Evolutionary conservation across 2,888 invertebrate species (phyloP).

Genomic region (Acleris holmiana): DNA sequence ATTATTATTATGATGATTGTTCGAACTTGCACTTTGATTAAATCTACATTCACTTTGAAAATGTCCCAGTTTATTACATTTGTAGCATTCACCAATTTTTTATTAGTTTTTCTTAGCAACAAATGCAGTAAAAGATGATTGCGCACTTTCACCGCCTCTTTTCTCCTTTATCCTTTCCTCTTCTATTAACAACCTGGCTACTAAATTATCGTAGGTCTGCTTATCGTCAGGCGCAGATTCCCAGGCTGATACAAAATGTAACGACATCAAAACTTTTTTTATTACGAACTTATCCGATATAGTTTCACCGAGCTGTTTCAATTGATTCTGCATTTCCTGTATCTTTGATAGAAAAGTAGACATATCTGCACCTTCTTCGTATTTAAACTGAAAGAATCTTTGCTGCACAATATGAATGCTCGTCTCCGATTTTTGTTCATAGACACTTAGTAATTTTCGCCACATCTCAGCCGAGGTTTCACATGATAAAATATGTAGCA

Average conservation of each 20-base stretch:
- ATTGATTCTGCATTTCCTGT: slow-evolving; percentile 44
- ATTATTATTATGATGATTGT: slow-evolving; percentile 1
- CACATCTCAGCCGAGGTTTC: slow-evolving; percentile 48
- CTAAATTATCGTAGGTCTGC: too few species aligned
- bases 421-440: slow-evolving; percentile 49
- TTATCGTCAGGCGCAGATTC: too few species aligned
- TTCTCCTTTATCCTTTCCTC: slow-evolving; percentile 45
- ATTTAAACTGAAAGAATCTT: slow-evolving; percentile 49
- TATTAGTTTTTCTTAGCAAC: slow-evolving; percentile 11
- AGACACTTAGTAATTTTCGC: slow-evolving; percentile 47
- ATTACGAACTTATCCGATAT: slow-evolving; percentile 44
- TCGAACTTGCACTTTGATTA: too few species aligned
- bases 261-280: slow-evolving; percentile 43
- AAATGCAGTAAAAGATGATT: slow-evolving; percentile 10
- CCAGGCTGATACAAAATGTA: slow-evolving; percentile 55
- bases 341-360: slow-evolving; percentile 47
- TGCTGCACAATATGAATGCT: slow-evolving; percentile 53
- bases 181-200: slow-evolving; percentile 44
- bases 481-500: slow-evolving; percentile 48
- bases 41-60: slow-evolving; percentile 27
- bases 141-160: neutral
- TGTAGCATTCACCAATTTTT: slow-evolving; percentile 21
- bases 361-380: slow-evolving; percentile 43
- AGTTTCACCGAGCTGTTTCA: slow-evolving; percentile 47
- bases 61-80: slow-evolving; percentile 29